phyloP scores from a whole-genome alignment of 2,797 vertebrate species.

The Sphaeramia orbicularis region DNA sequence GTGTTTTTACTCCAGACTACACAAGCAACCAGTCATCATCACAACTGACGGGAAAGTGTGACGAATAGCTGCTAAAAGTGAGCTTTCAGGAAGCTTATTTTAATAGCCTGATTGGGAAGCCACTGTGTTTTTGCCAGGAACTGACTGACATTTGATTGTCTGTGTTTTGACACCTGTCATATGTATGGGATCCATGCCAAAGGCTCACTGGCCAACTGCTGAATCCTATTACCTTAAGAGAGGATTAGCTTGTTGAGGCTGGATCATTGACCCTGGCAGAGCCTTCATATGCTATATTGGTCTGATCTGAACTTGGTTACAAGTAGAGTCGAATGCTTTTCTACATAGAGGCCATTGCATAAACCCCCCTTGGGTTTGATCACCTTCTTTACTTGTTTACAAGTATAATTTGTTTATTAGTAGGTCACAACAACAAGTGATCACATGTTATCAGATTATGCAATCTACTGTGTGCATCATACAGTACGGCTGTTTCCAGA shows the following conservation, averaged over 20 bases:
- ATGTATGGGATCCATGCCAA: slow-evolving; percentile 37
- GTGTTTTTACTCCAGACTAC: slow-evolving; percentile 3
- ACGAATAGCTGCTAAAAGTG: slow-evolving; percentile 11
- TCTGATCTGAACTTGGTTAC: slow-evolving; percentile 62
- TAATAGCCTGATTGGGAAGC: slow-evolving; percentile 3
- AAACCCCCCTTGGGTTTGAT: not conserved
- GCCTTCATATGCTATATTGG: slow-evolving; percentile 60
- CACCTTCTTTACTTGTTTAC: too few species aligned
- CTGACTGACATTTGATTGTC: slow-evolving; percentile 19
- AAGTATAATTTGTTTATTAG: too few species aligned
- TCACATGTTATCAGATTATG: too few species aligned
- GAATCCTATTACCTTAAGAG: slow-evolving; percentile 89
- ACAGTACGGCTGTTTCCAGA: too few species aligned
- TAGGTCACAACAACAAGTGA: too few species aligned
- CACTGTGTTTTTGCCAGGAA: slow-evolving; percentile 18
- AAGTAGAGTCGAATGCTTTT: slow-evolving; percentile 34
- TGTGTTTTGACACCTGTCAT: slow-evolving; percentile 76
- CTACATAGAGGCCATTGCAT: not conserved
- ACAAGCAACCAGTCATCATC: not conserved
- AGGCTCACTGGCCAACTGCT: slow-evolving; percentile 53
- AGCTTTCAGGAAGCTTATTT: slow-evolving; percentile 9
- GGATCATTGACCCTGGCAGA: slow-evolving; percentile 51
- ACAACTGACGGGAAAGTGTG: slow-evolving; percentile 7
- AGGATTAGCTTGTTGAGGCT: slow-evolving; percentile 82
- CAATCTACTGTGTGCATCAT: too few species aligned